Conservation (phyloP, 2,113 vertebrate species). For the Peromyscus maniculatus region DNA sequence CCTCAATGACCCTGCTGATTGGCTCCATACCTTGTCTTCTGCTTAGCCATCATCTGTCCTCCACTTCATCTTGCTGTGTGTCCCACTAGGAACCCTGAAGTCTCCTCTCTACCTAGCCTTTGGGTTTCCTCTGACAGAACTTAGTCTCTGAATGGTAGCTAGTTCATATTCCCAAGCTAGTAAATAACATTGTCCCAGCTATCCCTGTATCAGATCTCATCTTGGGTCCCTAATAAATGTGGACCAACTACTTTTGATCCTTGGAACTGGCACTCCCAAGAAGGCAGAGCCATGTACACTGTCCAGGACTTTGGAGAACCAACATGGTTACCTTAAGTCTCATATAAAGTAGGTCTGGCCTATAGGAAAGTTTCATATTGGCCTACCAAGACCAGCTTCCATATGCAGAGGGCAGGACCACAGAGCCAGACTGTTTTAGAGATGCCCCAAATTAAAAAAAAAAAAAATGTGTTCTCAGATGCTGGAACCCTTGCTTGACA, state of each 20-base stretch:
- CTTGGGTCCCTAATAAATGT: background rate
- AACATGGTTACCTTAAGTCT: background rate
- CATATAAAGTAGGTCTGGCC: background rate
- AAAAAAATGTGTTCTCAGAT: background rate
- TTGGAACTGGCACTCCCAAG: background rate
- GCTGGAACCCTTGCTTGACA: background rate
- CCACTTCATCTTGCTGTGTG: background rate
- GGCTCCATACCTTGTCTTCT: background rate
- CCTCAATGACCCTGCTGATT: rapidly evolving
- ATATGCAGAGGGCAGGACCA: background rate
- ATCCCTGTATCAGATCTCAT: background rate
- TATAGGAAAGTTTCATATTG: background rate
- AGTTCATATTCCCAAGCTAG: background rate
- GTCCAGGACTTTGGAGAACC: background rate
- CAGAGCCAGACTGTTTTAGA: background rate
- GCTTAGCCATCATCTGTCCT: background rate
- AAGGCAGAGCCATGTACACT: background rate
- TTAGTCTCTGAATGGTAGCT: background rate
- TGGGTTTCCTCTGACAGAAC: background rate
- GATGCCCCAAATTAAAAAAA: background rate
- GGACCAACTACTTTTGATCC: background rate
- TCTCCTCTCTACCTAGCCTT: background rate
- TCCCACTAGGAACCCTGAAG: background rate
- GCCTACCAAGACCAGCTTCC: background rate
- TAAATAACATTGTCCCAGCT: background rate